phyloP scores from a whole-genome alignment of 2,797 vertebrate genomes.

The Artibeus jamaicensis region DNA sequence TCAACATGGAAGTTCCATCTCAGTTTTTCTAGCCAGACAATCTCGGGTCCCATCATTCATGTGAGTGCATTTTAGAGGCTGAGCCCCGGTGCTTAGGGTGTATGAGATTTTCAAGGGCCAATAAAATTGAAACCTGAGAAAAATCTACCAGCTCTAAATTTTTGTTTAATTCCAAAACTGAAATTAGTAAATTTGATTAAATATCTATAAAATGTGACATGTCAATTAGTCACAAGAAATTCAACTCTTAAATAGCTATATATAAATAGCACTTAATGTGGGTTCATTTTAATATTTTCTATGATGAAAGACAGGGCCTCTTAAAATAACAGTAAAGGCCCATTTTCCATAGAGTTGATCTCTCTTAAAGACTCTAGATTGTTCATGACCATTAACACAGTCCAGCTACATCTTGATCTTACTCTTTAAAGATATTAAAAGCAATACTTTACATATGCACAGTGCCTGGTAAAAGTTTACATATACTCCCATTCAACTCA shows the following conservation, averaged over 20 bases:
- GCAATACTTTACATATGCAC: not conserved
- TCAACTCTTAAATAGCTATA: not conserved
- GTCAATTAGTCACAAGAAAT: not conserved
- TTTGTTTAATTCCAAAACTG: constrained; percentile 2
- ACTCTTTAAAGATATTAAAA: not conserved
- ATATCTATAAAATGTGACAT: not conserved
- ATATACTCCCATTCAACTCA: not conserved
- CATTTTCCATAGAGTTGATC: not conserved
- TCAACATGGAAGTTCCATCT: not conserved
- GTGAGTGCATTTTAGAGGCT: not conserved
- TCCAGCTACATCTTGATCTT: not conserved
- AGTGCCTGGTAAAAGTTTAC: not conserved
- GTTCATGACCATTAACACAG: not conserved
- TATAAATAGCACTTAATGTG: not conserved
- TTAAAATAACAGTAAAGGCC: constrained; percentile 19
- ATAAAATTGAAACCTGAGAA: not conserved
- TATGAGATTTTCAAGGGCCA: not conserved
- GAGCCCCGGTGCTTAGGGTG: not conserved
- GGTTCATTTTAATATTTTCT: not conserved
- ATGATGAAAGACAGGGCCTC: not conserved
- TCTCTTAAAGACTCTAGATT: not conserved
- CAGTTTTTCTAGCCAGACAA: not conserved
- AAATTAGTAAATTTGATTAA: constrained; percentile 30
- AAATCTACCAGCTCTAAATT: not conserved
- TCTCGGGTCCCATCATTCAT: not conserved